These are phyloP conservation scores for Nomada ferruginata DNA, from an alignment of 2,888 invertebrate species.

Conservation along the genomic window DNA sequence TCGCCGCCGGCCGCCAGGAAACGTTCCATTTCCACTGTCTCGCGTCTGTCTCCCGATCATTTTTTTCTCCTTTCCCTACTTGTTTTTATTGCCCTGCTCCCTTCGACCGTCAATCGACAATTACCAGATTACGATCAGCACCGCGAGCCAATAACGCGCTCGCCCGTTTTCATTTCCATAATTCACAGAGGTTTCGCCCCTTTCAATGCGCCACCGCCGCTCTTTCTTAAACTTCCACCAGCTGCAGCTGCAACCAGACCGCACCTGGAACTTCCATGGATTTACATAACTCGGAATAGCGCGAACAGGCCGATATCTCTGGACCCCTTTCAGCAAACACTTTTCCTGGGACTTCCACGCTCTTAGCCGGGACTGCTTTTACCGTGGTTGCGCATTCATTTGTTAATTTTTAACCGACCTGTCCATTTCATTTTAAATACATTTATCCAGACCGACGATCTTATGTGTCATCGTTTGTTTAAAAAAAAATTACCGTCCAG, in stretches of 20 bases:
- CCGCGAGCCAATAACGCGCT: slow-evolving; percentile 63
- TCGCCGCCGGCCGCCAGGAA: slow-evolving; percentile 49
- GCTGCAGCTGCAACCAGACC: slow-evolving; percentile 58
- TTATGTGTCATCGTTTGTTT: not conserved
- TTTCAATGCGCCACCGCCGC: slow-evolving; percentile 52
- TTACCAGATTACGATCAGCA: slow-evolving; percentile 71
- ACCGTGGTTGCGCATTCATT: not conserved
- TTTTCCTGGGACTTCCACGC: slow-evolving; percentile 3
- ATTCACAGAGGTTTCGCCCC: slow-evolving; percentile 67
- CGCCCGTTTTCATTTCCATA: slow-evolving; percentile 71
- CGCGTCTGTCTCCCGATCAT: not conserved
- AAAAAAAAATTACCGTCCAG: too few relatives aligned
- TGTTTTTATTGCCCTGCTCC: slow-evolving; percentile 23
- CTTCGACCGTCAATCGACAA: slow-evolving; percentile 65
- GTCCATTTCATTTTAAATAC: not conserved
- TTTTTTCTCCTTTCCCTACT: not conserved
- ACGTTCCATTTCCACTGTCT: slow-evolving; percentile 38
- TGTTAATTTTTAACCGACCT: not conserved
- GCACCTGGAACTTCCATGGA: slow-evolving; percentile 61
- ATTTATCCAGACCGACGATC: not conserved
- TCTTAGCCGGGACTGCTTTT: not conserved
- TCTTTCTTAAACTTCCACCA: slow-evolving; percentile 54
- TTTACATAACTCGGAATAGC: slow-evolving; percentile 58
- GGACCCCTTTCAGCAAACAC: slow-evolving; percentile 20
- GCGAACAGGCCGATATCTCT: slow-evolving; percentile 23